phyloP scores from a whole-genome alignment of 2,888 invertebrate species.

The Lasioglossum pauxillum region DNA sequence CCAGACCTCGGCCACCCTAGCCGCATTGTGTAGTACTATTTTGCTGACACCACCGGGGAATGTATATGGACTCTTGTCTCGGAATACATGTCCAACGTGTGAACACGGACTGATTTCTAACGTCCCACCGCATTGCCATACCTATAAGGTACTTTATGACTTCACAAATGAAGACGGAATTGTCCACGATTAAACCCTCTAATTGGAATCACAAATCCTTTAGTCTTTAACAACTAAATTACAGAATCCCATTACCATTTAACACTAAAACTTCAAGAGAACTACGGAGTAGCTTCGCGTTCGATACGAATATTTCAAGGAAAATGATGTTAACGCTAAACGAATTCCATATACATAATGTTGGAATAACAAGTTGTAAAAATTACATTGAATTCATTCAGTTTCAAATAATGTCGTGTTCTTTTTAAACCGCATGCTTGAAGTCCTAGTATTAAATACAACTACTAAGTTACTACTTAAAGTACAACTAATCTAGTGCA shows the following conservation, averaged over 20 bases:
- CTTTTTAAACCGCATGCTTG: background rate
- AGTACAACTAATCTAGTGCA: background rate
- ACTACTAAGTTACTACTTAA: constrained; percentile 7
- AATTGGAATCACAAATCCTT: constrained; percentile 22
- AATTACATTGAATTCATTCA: no score
- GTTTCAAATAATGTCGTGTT: background rate
- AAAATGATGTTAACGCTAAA: no score
- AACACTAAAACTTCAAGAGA: background rate
- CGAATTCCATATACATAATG: no score
- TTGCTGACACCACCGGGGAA: constrained; percentile 99
- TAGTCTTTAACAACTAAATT: background rate
- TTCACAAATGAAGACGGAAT: constrained; percentile 61
- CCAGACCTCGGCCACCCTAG: constrained; percentile 99
- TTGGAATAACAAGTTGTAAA: no score
- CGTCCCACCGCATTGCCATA: constrained; percentile 98
- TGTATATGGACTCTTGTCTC: constrained; percentile 99
- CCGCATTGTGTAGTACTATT: constrained; percentile 99
- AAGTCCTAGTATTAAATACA: constrained; percentile 25
- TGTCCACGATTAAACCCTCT: constrained; percentile 23
- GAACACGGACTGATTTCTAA: constrained; percentile 98
- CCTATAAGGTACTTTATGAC: constrained; percentile 86
- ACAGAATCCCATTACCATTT: constrained; percentile 14
- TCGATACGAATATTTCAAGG: no score
- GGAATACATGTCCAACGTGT: constrained; percentile 98
- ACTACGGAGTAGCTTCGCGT: background rate